These are phyloP conservation scores for Tenthredo amoena DNA, from an alignment of 2,888 invertebrate species.

Conservation along the genomic window DNA sequence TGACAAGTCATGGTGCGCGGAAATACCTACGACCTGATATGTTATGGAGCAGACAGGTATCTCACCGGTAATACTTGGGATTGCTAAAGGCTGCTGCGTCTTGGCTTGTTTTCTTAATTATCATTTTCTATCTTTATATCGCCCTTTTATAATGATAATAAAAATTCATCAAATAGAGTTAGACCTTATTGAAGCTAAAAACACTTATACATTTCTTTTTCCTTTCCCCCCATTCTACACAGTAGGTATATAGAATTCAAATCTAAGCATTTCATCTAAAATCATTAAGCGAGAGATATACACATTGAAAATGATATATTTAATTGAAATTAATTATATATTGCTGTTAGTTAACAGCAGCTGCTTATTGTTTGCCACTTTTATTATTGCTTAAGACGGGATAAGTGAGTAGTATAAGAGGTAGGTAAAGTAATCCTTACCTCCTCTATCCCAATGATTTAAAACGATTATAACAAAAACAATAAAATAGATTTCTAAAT, in stretches of 20 bases:
- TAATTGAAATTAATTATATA: background rate
- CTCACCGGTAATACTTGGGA: slow-evolving; percentile 75
- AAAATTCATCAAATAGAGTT: background rate
- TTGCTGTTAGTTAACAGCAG: background rate
- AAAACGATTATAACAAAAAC: background rate
- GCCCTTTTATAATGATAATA: background rate
- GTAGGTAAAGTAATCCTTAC: background rate
- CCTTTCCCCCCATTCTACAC: background rate
- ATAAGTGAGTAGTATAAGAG: background rate
- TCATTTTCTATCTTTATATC: background rate
- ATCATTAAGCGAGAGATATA: background rate
- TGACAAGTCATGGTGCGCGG: slow-evolving; percentile 70
- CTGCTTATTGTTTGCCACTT: slow-evolving; percentile 2
- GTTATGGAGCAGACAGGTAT: slow-evolving; percentile 70
- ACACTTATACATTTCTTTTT: no score
- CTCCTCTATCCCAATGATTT: background rate
- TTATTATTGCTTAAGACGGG: slow-evolving; percentile 12
- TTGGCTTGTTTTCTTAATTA: slow-evolving; percentile 62
- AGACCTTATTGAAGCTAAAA: background rate
- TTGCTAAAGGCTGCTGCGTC: slow-evolving; percentile 73
- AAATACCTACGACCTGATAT: slow-evolving; percentile 76
- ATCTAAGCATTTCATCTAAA: background rate
- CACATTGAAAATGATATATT: background rate
- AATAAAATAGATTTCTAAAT: background rate
- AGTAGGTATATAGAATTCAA: background rate